Evolutionary conservation across 2,797 vertebrate species (phyloP), one percentile per base, ranked within the genome.

Genomic region (Syngnathus rostellatus): DNA sequence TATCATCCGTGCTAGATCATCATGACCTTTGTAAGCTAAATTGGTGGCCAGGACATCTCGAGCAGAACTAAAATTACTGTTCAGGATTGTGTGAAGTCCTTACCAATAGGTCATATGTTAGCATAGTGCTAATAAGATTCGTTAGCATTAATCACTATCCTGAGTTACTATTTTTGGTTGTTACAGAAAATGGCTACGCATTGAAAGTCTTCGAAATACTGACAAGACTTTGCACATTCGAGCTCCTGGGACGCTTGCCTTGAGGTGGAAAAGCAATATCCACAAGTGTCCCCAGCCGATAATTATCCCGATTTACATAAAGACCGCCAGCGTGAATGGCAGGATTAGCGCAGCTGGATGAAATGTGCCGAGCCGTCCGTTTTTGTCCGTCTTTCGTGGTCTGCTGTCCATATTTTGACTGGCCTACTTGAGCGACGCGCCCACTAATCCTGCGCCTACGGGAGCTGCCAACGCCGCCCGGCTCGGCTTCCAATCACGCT

Each of bases 361-460:
- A 87, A 80, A 86, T 76, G 77, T 70, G 64, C 77, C 72, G 64
- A 64, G 68, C 72, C 69, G 63, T 79, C 68, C 69, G 70, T 69
- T 67, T 62, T 62, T 61, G 71, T 71, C 68, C 63, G 67, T 66
- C 14, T 62, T 45, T 17, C 68, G 48, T 71, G 67, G 72, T 66
- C 66, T 80, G 72, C 40, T 80, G 81, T 84, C 78, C 76, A 84
- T 85, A 83, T 77, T 86, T 81, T 65, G 63, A 72, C 68, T 76
- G 89, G 80, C 86, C 87, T 88, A 89, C 77, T 88, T 90, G 83
- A 78, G 69, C 64, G 66, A 79, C 72, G 80, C 67, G 59, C 65
- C 78, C 83, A 77, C 76, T 88, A 88, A 87, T 89, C 86, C 87
- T 64, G 71, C 59, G 69, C 65, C 62, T 37, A 25, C 75, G 69